Percentiles rank a stretch among this genome's conserved stretches.
These are phyloP conservation scores for Epinotia nisella DNA, from an alignment of 2,888 invertebrate species.

Conservation along the genomic window DNA sequence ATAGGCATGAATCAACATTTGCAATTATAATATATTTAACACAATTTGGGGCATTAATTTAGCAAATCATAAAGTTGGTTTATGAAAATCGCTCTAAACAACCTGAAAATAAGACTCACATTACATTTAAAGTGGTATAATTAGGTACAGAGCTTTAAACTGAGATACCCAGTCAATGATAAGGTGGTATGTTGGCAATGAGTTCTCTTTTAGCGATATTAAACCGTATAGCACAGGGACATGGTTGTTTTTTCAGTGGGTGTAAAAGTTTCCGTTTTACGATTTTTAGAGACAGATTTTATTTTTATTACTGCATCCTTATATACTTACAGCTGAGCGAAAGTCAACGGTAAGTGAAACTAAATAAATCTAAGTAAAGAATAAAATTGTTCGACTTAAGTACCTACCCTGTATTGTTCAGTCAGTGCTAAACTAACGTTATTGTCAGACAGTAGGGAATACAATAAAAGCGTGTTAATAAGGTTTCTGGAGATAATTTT, in stretches of 20 bases:
- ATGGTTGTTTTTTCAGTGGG: background rate
- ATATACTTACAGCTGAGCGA: constrained; percentile 1
- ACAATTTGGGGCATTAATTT: background rate
- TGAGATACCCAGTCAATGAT: background rate
- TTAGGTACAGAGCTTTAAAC: constrained; percentile 11
- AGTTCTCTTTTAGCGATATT: background rate
- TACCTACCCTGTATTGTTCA: background rate
- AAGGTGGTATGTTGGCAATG: constrained; percentile 9
- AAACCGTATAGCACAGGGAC: background rate
- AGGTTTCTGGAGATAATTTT: too few species aligned
- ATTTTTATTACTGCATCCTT: background rate
- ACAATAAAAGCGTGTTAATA: too few species aligned
- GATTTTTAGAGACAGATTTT: constrained; percentile 1
- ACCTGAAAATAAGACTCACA: background rate
- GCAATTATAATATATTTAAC: constrained; percentile 26
- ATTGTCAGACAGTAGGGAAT: too few species aligned
- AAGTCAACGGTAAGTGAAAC: constrained; percentile 5
- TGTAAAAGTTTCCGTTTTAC: background rate
- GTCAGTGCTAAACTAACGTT: background rate
- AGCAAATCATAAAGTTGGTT: background rate
- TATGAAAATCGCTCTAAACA: background rate
- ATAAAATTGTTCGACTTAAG: background rate
- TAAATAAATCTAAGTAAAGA: constrained; percentile 1
- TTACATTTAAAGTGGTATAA: background rate
- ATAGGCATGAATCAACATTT: constrained; percentile 13